phyloP scores from a whole-genome alignment of 2,113 vertebrate species.

The Bubalus kerabau region DNA sequence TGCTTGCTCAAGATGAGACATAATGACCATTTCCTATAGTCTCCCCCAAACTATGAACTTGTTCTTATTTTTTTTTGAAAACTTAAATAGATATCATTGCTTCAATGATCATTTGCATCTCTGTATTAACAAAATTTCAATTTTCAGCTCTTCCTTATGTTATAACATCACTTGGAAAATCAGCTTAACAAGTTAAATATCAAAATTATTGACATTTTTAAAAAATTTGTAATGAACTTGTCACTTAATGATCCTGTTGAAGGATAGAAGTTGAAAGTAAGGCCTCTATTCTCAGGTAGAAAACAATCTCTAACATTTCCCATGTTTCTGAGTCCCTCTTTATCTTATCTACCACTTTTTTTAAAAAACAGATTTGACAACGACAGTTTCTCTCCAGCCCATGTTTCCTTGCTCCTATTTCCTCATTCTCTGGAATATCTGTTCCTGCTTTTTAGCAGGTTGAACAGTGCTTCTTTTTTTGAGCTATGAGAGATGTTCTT shows the following conservation, averaged over 20 bases:
- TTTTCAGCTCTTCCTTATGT: background rate
- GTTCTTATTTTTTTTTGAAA: background rate
- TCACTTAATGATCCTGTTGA: background rate
- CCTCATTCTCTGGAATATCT: background rate
- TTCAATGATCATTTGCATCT: background rate
- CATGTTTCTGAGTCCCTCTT: background rate
- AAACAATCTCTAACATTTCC: background rate
- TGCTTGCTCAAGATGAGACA: accelerated
- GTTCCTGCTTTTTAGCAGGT: background rate
- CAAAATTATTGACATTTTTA: background rate
- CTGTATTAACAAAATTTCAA: background rate
- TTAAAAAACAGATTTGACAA: background rate
- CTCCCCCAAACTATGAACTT: background rate
- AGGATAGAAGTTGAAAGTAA: accelerated
- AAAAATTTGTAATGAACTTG: background rate
- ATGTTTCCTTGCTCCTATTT: background rate
- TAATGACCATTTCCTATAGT: constrained; percentile 6
- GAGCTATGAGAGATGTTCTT: background rate
- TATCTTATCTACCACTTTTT: background rate
- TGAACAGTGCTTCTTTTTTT: background rate
- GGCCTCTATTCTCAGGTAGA: background rate
- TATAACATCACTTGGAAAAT: background rate
- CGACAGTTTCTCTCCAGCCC: background rate
- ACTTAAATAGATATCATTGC: background rate
- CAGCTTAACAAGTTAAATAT: background rate